Conservation (phyloP, 2,113 vertebrate species). For the Sorex araneus region DNA sequence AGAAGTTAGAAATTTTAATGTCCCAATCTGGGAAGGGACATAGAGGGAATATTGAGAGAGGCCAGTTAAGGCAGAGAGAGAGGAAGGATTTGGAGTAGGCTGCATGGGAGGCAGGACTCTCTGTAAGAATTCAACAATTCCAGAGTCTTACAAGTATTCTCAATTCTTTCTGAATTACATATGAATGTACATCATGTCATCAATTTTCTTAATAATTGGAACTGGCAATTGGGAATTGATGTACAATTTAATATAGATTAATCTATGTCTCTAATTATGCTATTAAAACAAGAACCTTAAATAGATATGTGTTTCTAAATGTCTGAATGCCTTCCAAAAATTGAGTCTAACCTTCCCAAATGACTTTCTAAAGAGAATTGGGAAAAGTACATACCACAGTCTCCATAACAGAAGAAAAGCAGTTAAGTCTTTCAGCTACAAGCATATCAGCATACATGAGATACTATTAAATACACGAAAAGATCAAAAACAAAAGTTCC, state of each 20-base stretch:
- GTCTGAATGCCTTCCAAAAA: not conserved
- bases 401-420: not conserved
- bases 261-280: constrained; percentile 36
- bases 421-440: not conserved
- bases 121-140: too few relatives aligned
- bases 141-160: not conserved
- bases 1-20: too few relatives aligned
- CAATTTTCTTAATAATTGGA: constrained; percentile 72
- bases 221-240: constrained; percentile 67
- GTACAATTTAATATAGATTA: constrained; percentile 66
- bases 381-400: constrained; percentile 36
- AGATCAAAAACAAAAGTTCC: constrained; percentile 15
- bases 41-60: too few relatives aligned
- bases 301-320: not conserved
- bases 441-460: not conserved
- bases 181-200: constrained; percentile 70
- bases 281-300: constrained; percentile 59
- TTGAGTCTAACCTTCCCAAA: constrained; percentile 47
- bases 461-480: not conserved
- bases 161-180: constrained; percentile 67
- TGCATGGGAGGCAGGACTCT: too few relatives aligned
- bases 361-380: constrained; percentile 63
- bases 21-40: too few relatives aligned
- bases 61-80: too few relatives aligned
- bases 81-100: too few relatives aligned